Evolutionary conservation across 2,113 vertebrate genomes (phyloP).

Genomic region (Psilopsiagon aymara): DNA sequence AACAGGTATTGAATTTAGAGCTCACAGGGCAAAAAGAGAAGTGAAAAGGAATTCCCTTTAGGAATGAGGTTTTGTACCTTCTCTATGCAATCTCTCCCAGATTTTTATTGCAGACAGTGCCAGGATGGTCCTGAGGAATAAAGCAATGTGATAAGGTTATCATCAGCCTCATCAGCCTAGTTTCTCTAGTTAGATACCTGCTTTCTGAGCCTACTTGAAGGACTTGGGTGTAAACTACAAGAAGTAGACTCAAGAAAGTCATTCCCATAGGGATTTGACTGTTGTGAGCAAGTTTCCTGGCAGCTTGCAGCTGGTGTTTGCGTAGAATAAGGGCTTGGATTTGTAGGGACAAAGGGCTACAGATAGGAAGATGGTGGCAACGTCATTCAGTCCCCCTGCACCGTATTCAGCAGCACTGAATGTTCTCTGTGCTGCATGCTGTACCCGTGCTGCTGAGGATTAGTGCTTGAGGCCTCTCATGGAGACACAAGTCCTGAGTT

Average conservation of each 20-base stretch:
- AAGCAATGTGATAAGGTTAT: neutral
- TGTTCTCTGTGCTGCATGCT: neutral
- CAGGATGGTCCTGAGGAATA: neutral
- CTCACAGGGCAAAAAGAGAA: neutral
- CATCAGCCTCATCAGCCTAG: neutral
- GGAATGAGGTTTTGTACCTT: neutral
- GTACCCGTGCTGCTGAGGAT: neutral
- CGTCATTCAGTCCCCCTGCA: neutral
- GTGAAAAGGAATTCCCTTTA: neutral
- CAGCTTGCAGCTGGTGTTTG: neutral
- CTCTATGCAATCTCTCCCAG: neutral
- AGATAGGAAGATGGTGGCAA: neutral
- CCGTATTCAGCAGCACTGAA: neutral
- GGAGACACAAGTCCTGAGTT: neutral
- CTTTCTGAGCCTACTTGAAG: neutral
- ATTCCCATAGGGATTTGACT: neutral
- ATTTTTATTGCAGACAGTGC: neutral
- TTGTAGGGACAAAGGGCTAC: neutral
- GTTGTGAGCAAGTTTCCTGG: neutral
- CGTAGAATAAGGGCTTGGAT: neutral
- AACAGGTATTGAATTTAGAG: slow-evolving; percentile 64
- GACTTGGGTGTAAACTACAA: neutral
- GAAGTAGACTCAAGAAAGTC: neutral
- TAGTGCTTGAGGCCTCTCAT: neutral
- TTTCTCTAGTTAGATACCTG: neutral